A percentile compares a stretch with the other conserved stretches of the same genome.
phyloP scores from a whole-genome alignment of 2,888 invertebrate genomes.

The Agrypnus murinus region DNA sequence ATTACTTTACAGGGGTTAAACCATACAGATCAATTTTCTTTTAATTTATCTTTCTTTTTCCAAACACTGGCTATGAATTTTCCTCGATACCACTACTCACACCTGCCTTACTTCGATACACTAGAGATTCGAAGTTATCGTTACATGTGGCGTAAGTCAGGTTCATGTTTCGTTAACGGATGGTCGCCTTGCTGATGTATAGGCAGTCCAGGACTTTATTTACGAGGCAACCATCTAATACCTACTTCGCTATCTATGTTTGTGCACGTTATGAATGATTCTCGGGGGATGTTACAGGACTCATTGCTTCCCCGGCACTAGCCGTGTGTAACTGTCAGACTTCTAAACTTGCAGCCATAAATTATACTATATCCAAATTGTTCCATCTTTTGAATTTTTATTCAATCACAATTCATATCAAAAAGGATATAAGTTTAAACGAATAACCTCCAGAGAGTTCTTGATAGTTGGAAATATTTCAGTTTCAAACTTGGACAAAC shows the following conservation, averaged over 20 bases:
- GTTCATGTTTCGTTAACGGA: conserved; percentile 62
- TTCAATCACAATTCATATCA: conserved; percentile 31
- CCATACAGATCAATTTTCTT: too few species aligned
- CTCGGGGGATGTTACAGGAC: conserved; percentile 58
- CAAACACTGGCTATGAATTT: not conserved
- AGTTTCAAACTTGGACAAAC: too few species aligned
- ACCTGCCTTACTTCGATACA: not conserved
- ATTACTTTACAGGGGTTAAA: not conserved
- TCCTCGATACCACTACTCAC: not conserved
- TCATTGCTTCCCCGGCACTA: conserved; percentile 38
- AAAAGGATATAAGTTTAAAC: not conserved
- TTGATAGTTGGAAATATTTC: too few species aligned
- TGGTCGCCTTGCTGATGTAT: conserved; percentile 66
- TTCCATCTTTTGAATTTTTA: conserved; percentile 35
- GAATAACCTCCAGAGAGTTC: too few species aligned
- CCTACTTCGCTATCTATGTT: conserved; percentile 64
- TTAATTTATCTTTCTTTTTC: not conserved
- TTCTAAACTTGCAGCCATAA: conserved; percentile 38
- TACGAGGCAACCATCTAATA: conserved; percentile 65
- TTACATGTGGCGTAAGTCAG: conserved; percentile 31
- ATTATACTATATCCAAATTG: conserved; percentile 39
- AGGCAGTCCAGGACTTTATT: conserved; percentile 64
- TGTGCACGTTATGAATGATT: conserved; percentile 66
- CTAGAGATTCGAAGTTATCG: conserved; percentile 34
- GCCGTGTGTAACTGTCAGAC: conserved; percentile 38